Percentiles rank a stretch among this genome's conserved stretches.
These are phyloP conservation scores for Tympanoctomys barrerae DNA, from an alignment of 2,797 vertebrate species.

Conservation along the genomic window DNA sequence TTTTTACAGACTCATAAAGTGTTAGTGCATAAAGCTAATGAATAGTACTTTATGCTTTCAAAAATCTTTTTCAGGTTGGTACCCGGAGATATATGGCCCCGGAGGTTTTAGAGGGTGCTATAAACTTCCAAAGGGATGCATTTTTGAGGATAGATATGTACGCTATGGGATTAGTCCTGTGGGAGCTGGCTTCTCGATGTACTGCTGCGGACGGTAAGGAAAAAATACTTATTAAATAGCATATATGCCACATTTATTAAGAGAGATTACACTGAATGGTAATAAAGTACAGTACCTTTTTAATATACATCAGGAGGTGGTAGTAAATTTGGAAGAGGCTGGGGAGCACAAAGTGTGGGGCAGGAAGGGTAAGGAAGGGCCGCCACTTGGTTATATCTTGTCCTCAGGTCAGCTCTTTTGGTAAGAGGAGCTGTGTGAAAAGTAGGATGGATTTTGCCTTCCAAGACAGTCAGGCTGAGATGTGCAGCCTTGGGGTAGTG, in stretches of 20 bases:
- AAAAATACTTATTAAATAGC: constrained; percentile 39
- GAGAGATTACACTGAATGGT: constrained; percentile 65
- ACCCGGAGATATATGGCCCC: constrained; percentile 98
- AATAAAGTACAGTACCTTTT: constrained; percentile 51
- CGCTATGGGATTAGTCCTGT: constrained; percentile 96
- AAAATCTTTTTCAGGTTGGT: constrained; percentile 91
- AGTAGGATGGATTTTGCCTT: not conserved
- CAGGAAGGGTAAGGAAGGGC: not conserved
- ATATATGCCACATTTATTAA: constrained; percentile 59
- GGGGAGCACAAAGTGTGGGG: not conserved
- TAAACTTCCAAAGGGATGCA: constrained; percentile 98
- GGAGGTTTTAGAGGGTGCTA: constrained; percentile 97
- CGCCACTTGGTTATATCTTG: not conserved
- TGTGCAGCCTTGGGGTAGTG: not conserved
- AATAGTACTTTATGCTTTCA: constrained; percentile 74
- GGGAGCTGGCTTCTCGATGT: constrained; percentile 96
- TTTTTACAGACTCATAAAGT: constrained; percentile 56
- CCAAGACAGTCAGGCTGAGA: not conserved
- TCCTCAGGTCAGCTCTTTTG: not conserved
- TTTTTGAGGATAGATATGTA: constrained; percentile 99
- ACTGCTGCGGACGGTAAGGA: constrained; percentile 96
- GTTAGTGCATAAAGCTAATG: constrained; percentile 55
- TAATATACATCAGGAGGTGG: not conserved
- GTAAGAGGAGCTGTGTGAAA: not conserved
- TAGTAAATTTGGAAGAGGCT: constrained; percentile 17